Base-by-base conservation (phyloP, 2,888 invertebrate genomes). In the Lasioglossum malachurum region DNA sequence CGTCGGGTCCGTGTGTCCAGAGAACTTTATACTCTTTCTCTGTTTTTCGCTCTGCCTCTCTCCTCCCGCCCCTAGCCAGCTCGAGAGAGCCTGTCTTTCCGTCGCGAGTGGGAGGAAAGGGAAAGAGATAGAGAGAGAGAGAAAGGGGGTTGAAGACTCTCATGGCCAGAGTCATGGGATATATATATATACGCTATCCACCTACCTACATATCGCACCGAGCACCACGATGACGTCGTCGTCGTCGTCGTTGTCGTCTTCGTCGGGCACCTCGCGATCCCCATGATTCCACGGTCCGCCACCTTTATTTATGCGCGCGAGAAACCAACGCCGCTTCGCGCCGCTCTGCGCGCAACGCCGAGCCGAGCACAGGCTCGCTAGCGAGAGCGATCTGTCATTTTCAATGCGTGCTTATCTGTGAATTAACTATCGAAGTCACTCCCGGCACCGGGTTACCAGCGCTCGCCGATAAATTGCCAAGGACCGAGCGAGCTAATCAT, bases 1-100 rank as follows among this genome's bases (percentile, higher is more conserved):
- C 93, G 93, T 93, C 91, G 89, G 78, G 89, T 88, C 92, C 92
- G 91, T 92, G 92, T 93, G 92, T 93, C 93, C 93, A 93, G 92
- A 92, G 90, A 90, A 89, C 85, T 89, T 91, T 90, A 79, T 88
- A 88, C 88, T 90, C 89, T 90, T 88, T 90, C 89, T 86, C 90
- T 88, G 89, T 89, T 89, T 83, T 85, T 87, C 88, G 14, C 64
- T 64, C 64, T 64, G 64, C 64, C 64, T 19, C 64, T 64, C 64
- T 31, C 31, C 64, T 64, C 64, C 16, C 31, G 31, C 57, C 64
- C 64, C 64, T 19, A 31, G 64, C 31, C 64, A 1, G 31, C 19
- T 64, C 64, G 64, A 31, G 87, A 78, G 88, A 79, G 82, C 89
- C 79, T 84, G 90, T 91, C 91, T 87, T 57, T 88, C 80, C 82